Conservation (phyloP, 2,113 vertebrate species). For the Alethe castanea region DNA sequence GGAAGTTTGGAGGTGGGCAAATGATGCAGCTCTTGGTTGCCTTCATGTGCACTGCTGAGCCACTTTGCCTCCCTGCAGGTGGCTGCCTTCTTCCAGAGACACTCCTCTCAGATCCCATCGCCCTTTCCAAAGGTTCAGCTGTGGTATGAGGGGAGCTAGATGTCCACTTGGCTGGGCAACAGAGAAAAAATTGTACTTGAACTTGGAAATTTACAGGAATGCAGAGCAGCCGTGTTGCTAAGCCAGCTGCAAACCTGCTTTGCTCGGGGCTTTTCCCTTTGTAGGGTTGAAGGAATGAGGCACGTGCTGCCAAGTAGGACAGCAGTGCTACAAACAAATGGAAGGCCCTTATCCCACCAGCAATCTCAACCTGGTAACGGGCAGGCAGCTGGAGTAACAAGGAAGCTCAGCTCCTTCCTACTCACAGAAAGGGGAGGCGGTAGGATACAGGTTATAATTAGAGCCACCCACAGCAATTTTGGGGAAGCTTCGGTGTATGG, state of each 20-base stretch:
- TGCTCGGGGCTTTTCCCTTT: constrained; percentile 67
- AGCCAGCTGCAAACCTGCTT: constrained; percentile 67
- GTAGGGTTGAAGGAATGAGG: constrained; percentile 52
- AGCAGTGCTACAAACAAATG: constrained; percentile 53
- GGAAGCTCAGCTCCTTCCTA: neutral
- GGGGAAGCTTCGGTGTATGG: constrained; percentile 27
- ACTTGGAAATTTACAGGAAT: constrained; percentile 78
- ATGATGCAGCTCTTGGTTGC: neutral
- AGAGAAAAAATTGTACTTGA: constrained; percentile 18
- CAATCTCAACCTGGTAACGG: constrained; percentile 35
- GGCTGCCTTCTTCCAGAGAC: accelerated
- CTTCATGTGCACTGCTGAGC: neutral
- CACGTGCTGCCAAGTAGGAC: constrained; percentile 64
- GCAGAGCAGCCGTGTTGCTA: constrained; percentile 38
- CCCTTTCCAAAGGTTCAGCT: neutral
- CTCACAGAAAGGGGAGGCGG: neutral
- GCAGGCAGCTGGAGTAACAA: constrained; percentile 18
- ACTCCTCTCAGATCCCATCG: neutral
- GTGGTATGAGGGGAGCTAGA: neutral
- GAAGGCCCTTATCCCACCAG: constrained; percentile 36
- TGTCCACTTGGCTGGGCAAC: constrained; percentile 14
- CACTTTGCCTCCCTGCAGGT: neutral
- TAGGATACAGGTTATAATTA: constrained; percentile 45
- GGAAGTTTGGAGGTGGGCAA: neutral
- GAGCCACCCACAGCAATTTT: constrained; percentile 57